phyloP scores from a whole-genome alignment of 2,888 invertebrate genomes.

The Embidobia sp. region DNA sequence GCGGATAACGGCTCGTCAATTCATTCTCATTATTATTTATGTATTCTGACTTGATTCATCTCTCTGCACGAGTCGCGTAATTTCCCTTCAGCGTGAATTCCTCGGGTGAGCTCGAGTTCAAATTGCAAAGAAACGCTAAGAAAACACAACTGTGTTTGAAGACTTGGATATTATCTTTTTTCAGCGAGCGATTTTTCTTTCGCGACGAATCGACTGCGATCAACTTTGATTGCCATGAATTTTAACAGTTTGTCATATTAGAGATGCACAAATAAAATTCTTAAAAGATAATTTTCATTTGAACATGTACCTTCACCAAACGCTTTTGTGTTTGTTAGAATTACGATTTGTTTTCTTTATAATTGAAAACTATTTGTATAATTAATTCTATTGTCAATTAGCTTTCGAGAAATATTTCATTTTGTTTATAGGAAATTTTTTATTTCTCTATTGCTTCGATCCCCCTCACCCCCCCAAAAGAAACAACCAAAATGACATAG shows the following conservation, averaged over 20 bases:
- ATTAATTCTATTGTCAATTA: no score
- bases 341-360: no score
- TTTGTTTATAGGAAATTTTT: no score
- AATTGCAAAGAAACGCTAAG: conserved; percentile 37
- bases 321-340: no score
- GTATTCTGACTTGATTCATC: conserved; percentile 65
- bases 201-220: conserved; percentile 4
- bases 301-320: no score
- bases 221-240: no score
- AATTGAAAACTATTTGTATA: no score
- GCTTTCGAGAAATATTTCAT: no score
- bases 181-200: conserved; percentile 27
- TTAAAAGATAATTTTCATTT: not conserved
- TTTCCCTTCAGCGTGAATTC: conserved; percentile 60
- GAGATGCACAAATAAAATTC: no score
- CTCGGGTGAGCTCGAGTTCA: conserved; percentile 37
- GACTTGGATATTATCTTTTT: conserved; percentile 32
- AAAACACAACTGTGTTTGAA: conserved; percentile 29
- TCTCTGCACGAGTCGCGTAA: conserved; percentile 54
- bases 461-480: no score
- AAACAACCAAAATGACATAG: no score
- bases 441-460: no score
- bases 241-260: not conserved
- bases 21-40: conserved; percentile 70
- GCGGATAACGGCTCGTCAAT: conserved; percentile 63